Evolutionary conservation across 1,140 invertebrate genomes (phyloP).

Genomic region (Hesperophylax magnus): DNA sequence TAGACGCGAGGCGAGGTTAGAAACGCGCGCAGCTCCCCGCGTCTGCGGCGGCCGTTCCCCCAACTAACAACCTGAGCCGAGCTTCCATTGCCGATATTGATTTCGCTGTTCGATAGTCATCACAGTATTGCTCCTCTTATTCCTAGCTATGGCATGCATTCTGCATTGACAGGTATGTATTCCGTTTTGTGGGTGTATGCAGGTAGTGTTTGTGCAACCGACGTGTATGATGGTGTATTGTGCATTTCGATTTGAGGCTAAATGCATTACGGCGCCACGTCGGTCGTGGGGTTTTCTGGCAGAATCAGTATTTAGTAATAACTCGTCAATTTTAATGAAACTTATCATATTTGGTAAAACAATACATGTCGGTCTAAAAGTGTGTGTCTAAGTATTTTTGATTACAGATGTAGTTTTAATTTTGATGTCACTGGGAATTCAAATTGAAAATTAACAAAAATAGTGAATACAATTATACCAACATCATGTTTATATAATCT

Average conservation of each 20-base stretch:
- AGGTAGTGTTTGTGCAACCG: not conserved
- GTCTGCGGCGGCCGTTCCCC: slow-evolving; percentile 20
- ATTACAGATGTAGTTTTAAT: too few relatives aligned
- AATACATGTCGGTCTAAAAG: too few relatives aligned
- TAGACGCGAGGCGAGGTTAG: slow-evolving; percentile 33
- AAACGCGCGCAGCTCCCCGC: slow-evolving; percentile 28
- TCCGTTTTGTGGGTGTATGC: not conserved
- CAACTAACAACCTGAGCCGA: slow-evolving; percentile 1
- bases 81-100: slow-evolving; percentile 37
- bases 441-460: too few relatives aligned
- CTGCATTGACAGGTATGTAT: slow-evolving; percentile 17
- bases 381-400: too few relatives aligned
- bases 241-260: not conserved
- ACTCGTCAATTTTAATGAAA: too few relatives aligned
- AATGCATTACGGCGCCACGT: not conserved
- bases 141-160: too few relatives aligned
- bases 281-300: not conserved
- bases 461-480: too few relatives aligned
- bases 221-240: not conserved
- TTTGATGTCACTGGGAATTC: too few relatives aligned
- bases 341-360: too few relatives aligned
- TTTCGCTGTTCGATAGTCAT: slow-evolving; percentile 37
- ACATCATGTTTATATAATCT: too few relatives aligned
- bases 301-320: too few relatives aligned
- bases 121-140: slow-evolving; percentile 16